Conservation (phyloP, 23 tunicate genomes). For the Phallusia fumigata region DNA sequence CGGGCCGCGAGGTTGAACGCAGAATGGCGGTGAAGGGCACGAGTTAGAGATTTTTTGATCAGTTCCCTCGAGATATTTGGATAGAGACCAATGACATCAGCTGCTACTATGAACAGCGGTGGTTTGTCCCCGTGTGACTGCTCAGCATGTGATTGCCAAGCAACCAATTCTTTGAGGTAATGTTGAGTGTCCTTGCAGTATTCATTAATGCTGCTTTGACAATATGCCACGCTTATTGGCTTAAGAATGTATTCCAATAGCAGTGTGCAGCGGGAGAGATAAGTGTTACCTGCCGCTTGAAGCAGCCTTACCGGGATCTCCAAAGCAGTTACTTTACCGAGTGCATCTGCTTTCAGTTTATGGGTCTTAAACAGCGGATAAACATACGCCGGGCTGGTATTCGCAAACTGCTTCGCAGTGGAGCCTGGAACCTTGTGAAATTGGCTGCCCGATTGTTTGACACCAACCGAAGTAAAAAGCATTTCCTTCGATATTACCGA, state of each 20-base stretch:
- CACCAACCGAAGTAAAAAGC: neutral
- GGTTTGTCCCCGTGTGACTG: neutral
- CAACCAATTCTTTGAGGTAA: neutral
- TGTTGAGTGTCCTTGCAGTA: neutral
- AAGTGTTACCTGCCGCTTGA: conserved; percentile 11
- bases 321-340: neutral
- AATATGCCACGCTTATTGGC: neutral
- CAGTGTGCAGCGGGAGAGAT: neutral
- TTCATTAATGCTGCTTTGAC: neutral
- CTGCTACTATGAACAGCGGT: neutral
- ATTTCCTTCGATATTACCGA: neutral
- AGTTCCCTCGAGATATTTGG: neutral
- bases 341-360: neutral
- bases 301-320: conserved; percentile 15
- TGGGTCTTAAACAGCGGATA: conserved; percentile 18
- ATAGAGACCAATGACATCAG: neutral
- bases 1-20: neutral
- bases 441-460: neutral
- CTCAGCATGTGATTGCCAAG: neutral
- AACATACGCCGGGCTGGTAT: neutral
- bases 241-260: neutral
- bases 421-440: neutral
- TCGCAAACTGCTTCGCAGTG: neutral
- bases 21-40: neutral
- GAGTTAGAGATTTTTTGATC: neutral